These are phyloP conservation scores for Microplitis deprimator DNA, from an alignment of 2,888 invertebrate species.

Conservation along the genomic window DNA sequence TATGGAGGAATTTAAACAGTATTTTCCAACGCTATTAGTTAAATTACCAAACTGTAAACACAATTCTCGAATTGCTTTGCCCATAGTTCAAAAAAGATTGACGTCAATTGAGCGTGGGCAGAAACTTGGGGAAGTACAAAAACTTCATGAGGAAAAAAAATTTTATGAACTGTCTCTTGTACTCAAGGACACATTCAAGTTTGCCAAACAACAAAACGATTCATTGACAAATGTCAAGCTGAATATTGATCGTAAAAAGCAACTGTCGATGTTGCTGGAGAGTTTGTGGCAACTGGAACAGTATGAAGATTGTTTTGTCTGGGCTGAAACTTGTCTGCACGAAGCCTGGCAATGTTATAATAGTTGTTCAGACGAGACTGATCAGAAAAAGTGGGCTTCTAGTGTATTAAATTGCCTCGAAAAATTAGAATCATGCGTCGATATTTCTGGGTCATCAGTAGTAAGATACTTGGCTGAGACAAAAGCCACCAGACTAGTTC, in stretches of 20 bases:
- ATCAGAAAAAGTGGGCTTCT: conserved; percentile 72
- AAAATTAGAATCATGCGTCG: conserved; percentile 73
- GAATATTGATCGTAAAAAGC: conserved; percentile 71
- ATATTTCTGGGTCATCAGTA: conserved; percentile 73
- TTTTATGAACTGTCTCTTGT: conserved; percentile 80
- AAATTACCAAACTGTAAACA: conserved; percentile 74
- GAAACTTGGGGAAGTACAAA: conserved; percentile 77
- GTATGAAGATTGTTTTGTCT: conserved; percentile 79
- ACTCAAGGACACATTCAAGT: conserved; percentile 79
- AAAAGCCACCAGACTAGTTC: conserved; percentile 79
- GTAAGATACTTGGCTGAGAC: conserved; percentile 73
- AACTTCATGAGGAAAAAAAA: conserved; percentile 77
- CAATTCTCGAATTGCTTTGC: conserved; percentile 72
- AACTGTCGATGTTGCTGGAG: conserved; percentile 76
- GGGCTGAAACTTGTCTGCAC: conserved; percentile 84
- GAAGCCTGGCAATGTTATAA: conserved; percentile 81
- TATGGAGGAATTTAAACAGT: conserved; percentile 59
- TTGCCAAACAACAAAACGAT: conserved; percentile 66
- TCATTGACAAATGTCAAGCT: conserved; percentile 57
- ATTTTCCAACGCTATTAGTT: conserved; percentile 65
- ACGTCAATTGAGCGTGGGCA: conserved; percentile 73
- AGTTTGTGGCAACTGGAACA: conserved; percentile 78
- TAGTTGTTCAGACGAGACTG: conserved; percentile 68
- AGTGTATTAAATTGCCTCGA: conserved; percentile 72
- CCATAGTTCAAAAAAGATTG: conserved; percentile 72